phyloP scores from a whole-genome alignment of 2,113 vertebrate species.

The Stictonetta naevosa region DNA sequence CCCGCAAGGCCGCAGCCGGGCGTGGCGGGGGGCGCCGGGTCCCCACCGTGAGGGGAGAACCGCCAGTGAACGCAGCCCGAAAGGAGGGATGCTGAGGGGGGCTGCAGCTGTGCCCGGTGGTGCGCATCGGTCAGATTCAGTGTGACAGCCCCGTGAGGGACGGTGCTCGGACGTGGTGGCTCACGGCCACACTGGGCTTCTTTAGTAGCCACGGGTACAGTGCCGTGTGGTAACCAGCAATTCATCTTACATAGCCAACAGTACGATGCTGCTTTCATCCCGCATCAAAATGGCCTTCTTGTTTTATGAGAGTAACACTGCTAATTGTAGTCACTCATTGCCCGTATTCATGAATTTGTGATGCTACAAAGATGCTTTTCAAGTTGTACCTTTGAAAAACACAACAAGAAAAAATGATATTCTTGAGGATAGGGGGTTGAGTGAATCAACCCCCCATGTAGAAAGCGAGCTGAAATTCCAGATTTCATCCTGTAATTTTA shows the following conservation, averaged over 20 bases:
- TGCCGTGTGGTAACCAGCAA: not conserved
- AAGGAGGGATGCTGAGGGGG: no score
- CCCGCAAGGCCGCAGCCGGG: no score
- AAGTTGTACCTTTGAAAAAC: not conserved
- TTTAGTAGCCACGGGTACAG: not conserved
- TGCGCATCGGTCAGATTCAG: no score
- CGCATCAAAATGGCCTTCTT: not conserved
- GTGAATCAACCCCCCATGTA: not conserved
- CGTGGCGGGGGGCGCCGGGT: no score
- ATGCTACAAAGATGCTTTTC: not conserved
- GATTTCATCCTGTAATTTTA: not conserved
- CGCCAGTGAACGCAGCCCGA: no score
- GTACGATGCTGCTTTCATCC: not conserved
- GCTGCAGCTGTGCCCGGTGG: no score
- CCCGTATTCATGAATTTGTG: not conserved
- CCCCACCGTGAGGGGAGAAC: no score
- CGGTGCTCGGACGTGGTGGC: no score
- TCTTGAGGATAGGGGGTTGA: not conserved
- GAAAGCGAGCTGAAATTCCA: not conserved
- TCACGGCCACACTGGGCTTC: not conserved
- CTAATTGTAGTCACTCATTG: no score
- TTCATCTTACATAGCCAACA: fast-evolving
- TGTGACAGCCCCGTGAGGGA: no score
- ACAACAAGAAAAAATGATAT: not conserved
- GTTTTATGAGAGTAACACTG: not conserved